phyloP scores from a whole-genome alignment of 2,888 invertebrate species.

The Thera britannica region DNA sequence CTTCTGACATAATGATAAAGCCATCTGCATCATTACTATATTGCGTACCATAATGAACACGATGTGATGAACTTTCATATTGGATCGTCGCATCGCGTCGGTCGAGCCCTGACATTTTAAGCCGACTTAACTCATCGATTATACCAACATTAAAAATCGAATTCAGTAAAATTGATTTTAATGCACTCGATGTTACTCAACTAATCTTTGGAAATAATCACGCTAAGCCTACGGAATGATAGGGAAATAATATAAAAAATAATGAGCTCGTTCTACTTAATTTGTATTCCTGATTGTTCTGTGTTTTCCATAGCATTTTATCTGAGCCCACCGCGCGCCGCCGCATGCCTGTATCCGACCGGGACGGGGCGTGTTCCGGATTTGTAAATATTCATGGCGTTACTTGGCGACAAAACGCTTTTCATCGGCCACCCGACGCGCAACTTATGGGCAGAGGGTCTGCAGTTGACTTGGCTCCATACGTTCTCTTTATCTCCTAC shows the following conservation, averaged over 20 bases:
- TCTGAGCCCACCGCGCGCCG: slow-evolving; percentile 31
- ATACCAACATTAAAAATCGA: slow-evolving; percentile 64
- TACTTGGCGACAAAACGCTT: slow-evolving; percentile 71
- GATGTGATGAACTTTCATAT: slow-evolving; percentile 80
- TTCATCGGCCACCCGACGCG: slow-evolving; percentile 78
- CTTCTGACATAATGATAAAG: slow-evolving; percentile 72
- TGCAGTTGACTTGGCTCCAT: slow-evolving; percentile 60
- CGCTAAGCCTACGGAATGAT: slow-evolving; percentile 25
- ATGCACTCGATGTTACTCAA: slow-evolving; percentile 34
- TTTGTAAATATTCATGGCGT: slow-evolving; percentile 77
- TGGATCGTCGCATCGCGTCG: slow-evolving; percentile 54
- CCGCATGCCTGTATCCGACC: slow-evolving; percentile 40
- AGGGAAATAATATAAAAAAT: slow-evolving; percentile 30
- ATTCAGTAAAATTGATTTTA: slow-evolving; percentile 40
- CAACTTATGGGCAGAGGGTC: slow-evolving; percentile 64
- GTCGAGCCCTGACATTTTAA: slow-evolving; percentile 74
- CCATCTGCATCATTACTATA: slow-evolving; percentile 69
- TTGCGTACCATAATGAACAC: slow-evolving; percentile 77
- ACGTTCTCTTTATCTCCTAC: slow-evolving; percentile 32
- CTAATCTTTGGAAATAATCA: slow-evolving; percentile 30
- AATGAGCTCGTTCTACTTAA: slow-evolving; percentile 28
- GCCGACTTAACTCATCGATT: slow-evolving; percentile 67
- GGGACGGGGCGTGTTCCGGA: slow-evolving; percentile 57
- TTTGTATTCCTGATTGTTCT: slow-evolving; percentile 36
- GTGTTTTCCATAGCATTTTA: slow-evolving; percentile 44